A percentile compares a stretch with the other conserved stretches of the same genome.
Conservation (phyloP, 2,888 invertebrate genomes). For the Drosophila barbarae region DNA sequence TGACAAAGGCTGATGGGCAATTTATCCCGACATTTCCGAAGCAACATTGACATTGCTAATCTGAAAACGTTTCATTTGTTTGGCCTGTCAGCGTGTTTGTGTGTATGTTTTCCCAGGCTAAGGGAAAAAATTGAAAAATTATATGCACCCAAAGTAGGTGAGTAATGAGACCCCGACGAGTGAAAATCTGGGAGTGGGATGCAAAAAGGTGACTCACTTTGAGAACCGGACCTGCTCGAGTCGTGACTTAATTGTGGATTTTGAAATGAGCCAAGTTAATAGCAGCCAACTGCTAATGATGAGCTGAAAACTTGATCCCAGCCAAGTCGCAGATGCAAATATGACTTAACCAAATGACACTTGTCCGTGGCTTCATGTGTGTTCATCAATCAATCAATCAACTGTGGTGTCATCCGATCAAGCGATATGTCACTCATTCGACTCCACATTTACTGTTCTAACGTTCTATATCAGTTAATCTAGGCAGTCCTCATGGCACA, state of each 20-base stretch:
- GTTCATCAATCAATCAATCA: slow-evolving; percentile 12
- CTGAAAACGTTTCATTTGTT: slow-evolving; percentile 42
- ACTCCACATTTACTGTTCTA: neutral
- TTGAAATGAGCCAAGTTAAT: slow-evolving; percentile 9
- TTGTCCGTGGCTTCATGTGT: slow-evolving; percentile 4
- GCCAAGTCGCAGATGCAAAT: neutral
- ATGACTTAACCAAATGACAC: slow-evolving; percentile 8
- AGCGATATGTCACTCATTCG: slow-evolving; percentile 18
- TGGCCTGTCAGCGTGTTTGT: slow-evolving; percentile 34
- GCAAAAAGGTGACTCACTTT: slow-evolving; percentile 17
- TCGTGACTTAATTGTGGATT: slow-evolving; percentile 30
- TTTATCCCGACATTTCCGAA: slow-evolving; percentile 45
- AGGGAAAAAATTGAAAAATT: slow-evolving; percentile 10
- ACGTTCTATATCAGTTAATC: neutral
- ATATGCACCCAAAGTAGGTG: slow-evolving; percentile 18
- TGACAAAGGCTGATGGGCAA: slow-evolving; percentile 48
- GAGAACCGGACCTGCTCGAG: slow-evolving; percentile 26
- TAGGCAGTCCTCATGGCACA: neutral
- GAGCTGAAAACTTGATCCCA: slow-evolving; percentile 7
- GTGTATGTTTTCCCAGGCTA: slow-evolving; percentile 5
- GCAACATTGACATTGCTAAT: slow-evolving; percentile 45
- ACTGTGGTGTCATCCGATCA: slow-evolving; percentile 18
- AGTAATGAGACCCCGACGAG: slow-evolving; percentile 19
- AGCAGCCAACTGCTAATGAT: slow-evolving; percentile 10
- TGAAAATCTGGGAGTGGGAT: slow-evolving; percentile 9